Evolutionary conservation across 2,888 invertebrate species (phyloP).

Genomic region (Xestia sexstrigata): DNA sequence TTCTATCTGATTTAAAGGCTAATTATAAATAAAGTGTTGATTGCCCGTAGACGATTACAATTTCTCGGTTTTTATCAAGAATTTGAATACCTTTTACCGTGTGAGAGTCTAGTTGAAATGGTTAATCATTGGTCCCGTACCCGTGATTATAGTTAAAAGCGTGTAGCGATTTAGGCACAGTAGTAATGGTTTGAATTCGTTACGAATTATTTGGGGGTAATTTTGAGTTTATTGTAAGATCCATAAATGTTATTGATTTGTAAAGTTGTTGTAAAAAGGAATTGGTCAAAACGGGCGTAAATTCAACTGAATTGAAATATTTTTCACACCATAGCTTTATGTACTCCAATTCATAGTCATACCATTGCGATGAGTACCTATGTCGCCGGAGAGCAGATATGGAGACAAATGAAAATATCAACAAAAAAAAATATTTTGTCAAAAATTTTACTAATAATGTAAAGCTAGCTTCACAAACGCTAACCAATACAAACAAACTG

Average conservation of each 20-base stretch:
- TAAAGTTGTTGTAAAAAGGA: not conserved
- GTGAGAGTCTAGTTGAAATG: conserved; percentile 45
- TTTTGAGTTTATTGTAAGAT: not conserved
- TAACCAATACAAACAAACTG: not conserved
- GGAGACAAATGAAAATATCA: no score
- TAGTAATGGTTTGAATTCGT: conserved; percentile 56
- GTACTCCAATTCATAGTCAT: no score
- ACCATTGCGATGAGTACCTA: no score
- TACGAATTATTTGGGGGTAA: conserved; percentile 39
- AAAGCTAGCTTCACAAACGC: not conserved
- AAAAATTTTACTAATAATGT: not conserved
- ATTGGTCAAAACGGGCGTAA: not conserved
- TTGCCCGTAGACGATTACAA: conserved; percentile 71
- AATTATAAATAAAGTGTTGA: conserved; percentile 65
- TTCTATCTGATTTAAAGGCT: conserved; percentile 51
- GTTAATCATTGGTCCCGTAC: conserved; percentile 41
- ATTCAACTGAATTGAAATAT: no score
- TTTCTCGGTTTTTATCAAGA: conserved; percentile 63
- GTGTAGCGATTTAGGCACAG: conserved; percentile 55
- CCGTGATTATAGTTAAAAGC: conserved; percentile 49
- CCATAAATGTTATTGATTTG: not conserved
- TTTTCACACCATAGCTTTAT: no score
- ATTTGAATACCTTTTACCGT: conserved; percentile 53
- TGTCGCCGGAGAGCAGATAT: no score
- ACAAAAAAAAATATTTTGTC: no score